Evolutionary conservation across 2,113 vertebrate species (phyloP).

Genomic region (western clawed frog (Xenopus tropicalis)): UCB_Xtro_10.0 CM004448.2:7663501-7664000

Average conservation of each 20-base stretch:
- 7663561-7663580: constrained; percentile 62
- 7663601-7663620: constrained; percentile 69
- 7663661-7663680: constrained; percentile 60
- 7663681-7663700: constrained; percentile 54
- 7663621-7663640: constrained; percentile 65
- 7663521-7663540: constrained; percentile 34
- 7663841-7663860: constrained; percentile 96
- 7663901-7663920: neutral
- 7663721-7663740: constrained; percentile 44
- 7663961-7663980: too few species aligned
- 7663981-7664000: too few species aligned
- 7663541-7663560: constrained; percentile 64
- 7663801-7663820: constrained; percentile 94
- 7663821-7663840: constrained; percentile 95
- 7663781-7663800: constrained; percentile 74
- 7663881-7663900: constrained; percentile 82
- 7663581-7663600: constrained; percentile 66
- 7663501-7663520: neutral
- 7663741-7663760: neutral
- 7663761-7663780: neutral
- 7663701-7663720: constrained; percentile 50
- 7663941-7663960: too few species aligned
- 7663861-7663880: constrained; percentile 91
- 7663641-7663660: constrained; percentile 59
- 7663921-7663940: too few species aligned